Percentiles rank a stretch among this genome's conserved stretches.
These are phyloP conservation scores for Lasioglossum marginatum DNA, from an alignment of 2,888 invertebrate genomes.

Conservation along the genomic window DNA sequence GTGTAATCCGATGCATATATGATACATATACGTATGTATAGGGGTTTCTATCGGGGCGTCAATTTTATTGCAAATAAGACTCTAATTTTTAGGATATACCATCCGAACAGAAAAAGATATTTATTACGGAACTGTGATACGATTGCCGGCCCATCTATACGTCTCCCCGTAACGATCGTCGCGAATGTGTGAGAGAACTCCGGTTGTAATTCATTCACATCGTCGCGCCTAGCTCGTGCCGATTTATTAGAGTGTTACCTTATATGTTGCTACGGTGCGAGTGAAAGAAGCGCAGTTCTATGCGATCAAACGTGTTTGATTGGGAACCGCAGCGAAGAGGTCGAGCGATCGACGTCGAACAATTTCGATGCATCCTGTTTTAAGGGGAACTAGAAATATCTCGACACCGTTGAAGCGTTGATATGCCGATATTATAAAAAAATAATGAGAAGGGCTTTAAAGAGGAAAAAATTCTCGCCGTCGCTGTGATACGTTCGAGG, in stretches of 20 bases:
- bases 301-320: conserved; percentile 28
- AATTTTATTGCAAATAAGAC: conserved; percentile 51
- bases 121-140: conserved; percentile 13
- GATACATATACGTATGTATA: conserved; percentile 9
- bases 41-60: conserved; percentile 49
- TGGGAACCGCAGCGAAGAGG: neutral
- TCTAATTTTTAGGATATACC: conserved; percentile 12
- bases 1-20: conserved; percentile 8
- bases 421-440: conserved; percentile 25
- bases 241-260: conserved; percentile 59
- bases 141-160: neutral
- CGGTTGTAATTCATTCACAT: conserved; percentile 49
- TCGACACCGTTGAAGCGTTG: conserved; percentile 5
- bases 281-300: conserved; percentile 48
- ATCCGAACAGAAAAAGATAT: conserved; percentile 4
- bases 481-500: conserved; percentile 23
- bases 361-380: neutral
- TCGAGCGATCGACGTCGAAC: conserved; percentile 10
- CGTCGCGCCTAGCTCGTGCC: conserved; percentile 34
- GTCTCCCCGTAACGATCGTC: neutral
- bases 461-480: conserved; percentile 42
- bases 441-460: conserved; percentile 63
- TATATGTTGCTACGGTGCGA: conserved; percentile 46
- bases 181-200: conserved; percentile 14
- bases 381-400: neutral